Evolutionary conservation across 2,888 invertebrate genomes (phyloP), one percentile per base, ranked within the genome.

Genomic region (Exephanes ischioxanthus): DNA sequence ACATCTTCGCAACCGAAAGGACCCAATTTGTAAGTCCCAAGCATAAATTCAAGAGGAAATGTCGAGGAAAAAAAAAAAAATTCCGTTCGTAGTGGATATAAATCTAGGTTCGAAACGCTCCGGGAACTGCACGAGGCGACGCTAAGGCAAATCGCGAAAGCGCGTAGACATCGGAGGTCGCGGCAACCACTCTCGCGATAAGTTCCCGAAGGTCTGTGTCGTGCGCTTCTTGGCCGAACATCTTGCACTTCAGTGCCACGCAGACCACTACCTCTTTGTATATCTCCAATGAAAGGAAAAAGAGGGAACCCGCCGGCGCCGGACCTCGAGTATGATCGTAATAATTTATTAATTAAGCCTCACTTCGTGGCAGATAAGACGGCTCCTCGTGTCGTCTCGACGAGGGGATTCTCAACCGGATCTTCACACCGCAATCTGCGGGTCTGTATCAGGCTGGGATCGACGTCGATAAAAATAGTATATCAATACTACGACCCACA

Each of bases 401-500:
- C 45, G 81, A 37, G 68, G 63, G 45, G 45, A 81, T 81, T 63
- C 51, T 55, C 30, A 55, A 63, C 33, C 84, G 80, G 72, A 84
- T 77, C 67, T 84, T 58, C 68, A 58, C 76, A 16, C 58, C 22
- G 58, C 22, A 55, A 11, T 58, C 26, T 3, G 22, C 14, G 58
- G 26, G 3, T 22, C 14, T 26, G 26, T 26, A 58, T 5, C 11
- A 22, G 58, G 26, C 11, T 4, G 22, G 58, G 26, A 58, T 58
- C 22, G 58, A 26, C 26, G 2, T 4, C 26, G 4, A 58, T 14
- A 1, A 48, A 48, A 48, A 11, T 16, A 48, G 16, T 30, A 48
- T 14, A 48, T 48, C 45, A 2, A 3, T 48, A 16, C 14, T 16
- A 48, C 14, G 45, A 45, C 45, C 16, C 16, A 6, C 16, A 48